These are phyloP conservation scores for Nothoprocta perdicaria DNA, from an alignment of 2,113 vertebrate species.

Conservation along the genomic window DNA sequence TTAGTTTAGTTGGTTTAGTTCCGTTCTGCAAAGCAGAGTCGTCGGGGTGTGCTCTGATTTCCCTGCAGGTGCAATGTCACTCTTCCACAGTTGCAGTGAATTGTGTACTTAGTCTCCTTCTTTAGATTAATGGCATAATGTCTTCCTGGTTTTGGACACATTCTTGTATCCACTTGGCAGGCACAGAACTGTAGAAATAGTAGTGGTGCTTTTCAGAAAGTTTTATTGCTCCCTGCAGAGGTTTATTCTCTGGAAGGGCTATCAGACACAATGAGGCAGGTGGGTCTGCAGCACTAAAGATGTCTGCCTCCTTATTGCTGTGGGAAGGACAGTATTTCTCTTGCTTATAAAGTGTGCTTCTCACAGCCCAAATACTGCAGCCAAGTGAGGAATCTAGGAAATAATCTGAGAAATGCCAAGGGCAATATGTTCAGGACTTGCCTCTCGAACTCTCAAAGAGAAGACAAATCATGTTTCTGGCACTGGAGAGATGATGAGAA, in stretches of 20 bases:
- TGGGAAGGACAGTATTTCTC: not conserved
- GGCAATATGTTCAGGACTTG: not conserved
- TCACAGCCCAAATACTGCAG: not conserved
- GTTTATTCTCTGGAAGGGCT: not conserved
- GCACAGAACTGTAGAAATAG: not conserved
- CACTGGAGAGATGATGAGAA: not conserved
- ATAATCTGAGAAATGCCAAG: not conserved
- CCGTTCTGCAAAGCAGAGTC: not conserved
- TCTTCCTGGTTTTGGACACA: conserved; percentile 12
- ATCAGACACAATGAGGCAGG: not conserved
- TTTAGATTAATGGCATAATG: conserved; percentile 27
- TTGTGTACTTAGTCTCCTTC: not conserved
- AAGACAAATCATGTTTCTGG: not conserved
- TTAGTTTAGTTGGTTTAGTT: too few species aligned
- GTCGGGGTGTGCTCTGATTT: not conserved
- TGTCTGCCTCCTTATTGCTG: fast-evolving
- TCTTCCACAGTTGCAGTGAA: not conserved
- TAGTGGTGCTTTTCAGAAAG: not conserved
- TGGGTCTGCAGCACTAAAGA: not conserved
- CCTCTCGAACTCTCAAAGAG: not conserved
- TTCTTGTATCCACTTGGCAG: conserved; percentile 24
- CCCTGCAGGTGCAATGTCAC: not conserved
- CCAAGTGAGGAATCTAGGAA: not conserved
- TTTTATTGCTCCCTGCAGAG: not conserved
- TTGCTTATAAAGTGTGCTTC: not conserved